Evolutionary conservation across 2,888 invertebrate genomes (phyloP).

Genomic region (Oscheius sp.): DNA sequence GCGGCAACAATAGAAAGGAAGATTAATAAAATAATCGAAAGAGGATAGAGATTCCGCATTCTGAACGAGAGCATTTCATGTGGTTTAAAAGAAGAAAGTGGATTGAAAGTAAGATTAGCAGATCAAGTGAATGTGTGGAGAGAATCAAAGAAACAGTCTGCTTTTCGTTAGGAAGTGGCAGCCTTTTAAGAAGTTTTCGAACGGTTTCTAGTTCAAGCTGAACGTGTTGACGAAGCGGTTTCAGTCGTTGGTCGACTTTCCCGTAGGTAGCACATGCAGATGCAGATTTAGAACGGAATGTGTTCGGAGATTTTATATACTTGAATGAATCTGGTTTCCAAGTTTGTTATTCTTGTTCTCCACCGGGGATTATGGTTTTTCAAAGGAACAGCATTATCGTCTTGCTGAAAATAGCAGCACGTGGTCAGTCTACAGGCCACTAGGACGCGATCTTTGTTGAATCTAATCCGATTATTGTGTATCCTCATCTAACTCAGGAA

Average conservation of each 20-base stretch:
- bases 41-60: background rate
- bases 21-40: background rate
- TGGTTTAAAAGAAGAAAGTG: too few relatives aligned
- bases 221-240: background rate
- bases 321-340: conserved; percentile 15
- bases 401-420: background rate
- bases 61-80: background rate
- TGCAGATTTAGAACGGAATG: conserved; percentile 6
- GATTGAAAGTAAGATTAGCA: too few relatives aligned
- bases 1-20: background rate
- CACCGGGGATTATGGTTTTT: background rate
- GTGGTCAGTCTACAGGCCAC: background rate
- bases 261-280: conserved; percentile 6
- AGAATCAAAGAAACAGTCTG: too few relatives aligned
- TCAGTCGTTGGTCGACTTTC: background rate
- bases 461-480: too few relatives aligned
- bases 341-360: conserved; percentile 14
- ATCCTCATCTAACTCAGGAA: too few relatives aligned
- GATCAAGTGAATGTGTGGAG: too few relatives aligned
- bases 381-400: background rate
- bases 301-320: too few relatives aligned
- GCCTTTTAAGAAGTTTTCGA: too few relatives aligned
- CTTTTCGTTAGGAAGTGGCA: too few relatives aligned
- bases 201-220: too few relatives aligned
- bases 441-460: too few relatives aligned